These are phyloP conservation scores for Alethe diademata DNA, from an alignment of 2,113 vertebrate genomes.

Conservation along the genomic window DNA sequence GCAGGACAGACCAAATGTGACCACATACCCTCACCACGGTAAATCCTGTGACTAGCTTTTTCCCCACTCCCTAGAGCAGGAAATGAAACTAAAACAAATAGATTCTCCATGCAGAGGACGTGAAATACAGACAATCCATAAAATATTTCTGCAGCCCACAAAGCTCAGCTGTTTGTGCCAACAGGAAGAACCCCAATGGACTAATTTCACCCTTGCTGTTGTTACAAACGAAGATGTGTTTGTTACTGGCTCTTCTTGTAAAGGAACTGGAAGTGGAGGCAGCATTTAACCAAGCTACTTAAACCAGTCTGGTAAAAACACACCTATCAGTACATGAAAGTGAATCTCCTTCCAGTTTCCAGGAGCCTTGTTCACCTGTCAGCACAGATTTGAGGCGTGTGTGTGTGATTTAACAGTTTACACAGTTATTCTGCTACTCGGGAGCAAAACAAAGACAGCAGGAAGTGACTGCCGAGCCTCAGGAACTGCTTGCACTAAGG, in stretches of 20 bases:
- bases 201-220: not conserved
- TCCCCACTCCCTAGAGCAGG: not conserved
- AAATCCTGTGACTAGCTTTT: not conserved
- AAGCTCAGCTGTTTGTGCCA: not conserved
- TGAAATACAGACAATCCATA: not conserved
- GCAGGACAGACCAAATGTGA: not conserved
- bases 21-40: accelerated
- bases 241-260: not conserved
- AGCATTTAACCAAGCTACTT: not conserved
- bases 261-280: not conserved
- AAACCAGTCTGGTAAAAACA: not conserved
- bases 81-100: not conserved
- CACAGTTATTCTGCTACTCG: not conserved
- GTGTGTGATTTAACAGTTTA: not conserved
- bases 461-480: not conserved
- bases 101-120: not conserved
- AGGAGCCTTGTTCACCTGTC: not conserved
- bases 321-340: not conserved
- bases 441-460: not conserved
- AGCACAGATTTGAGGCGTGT: not conserved
- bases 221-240: not conserved
- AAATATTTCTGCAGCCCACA: not conserved
- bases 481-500: not conserved
- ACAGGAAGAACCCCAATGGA: not conserved
- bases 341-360: not conserved